Evolutionary conservation across 2,797 vertebrate species (phyloP), one percentile per base, ranked within the genome.

Genomic region (Enteromius mattozi): DNA sequence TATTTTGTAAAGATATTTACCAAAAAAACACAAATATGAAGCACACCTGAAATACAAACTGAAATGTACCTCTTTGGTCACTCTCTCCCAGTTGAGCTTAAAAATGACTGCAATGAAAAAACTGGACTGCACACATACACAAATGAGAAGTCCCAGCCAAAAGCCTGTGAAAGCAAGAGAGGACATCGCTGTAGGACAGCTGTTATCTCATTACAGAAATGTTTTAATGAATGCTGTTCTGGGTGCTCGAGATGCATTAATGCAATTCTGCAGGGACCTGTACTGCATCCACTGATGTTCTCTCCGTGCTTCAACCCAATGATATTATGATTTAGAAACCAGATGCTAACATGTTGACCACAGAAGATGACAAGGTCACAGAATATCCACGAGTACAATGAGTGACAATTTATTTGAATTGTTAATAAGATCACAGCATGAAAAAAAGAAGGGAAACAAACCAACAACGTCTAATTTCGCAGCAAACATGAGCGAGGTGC

Each of bases 101-200:
- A 95, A 89, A 88, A 97, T 95, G 72, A 97, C 92, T 13, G 83
- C 85, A 1, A 94, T 90, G 90, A 96, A 97, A 88, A 97, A 96
- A 17, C 86, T 77, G 0, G 95, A 94, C 87, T 98, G 97, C 59
- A 96, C 61, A 27, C 91, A 84, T 2, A 94, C 89, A 75, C 95
- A 96, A 78, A 96, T 35, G 1, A 96, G 90, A 75, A 99, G 92
- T 14, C 97, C 97, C 0, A 95, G 88, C 97, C 97, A 98, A 80
- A 97, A 95, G 49, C 97, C 97, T 98, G 90, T 21, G 9, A 27
- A 77, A 81, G 69, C 56, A 82, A 83, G 16, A 19, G 75, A 30
- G n/a, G 51, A 65, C 30, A 24, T 24, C 61, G 17, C 72, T 83
- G n/a, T 42, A 70, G 27, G 37, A 78, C 82, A 78, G 65, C 61